Conservation (phyloP, 2,797 vertebrate species). For the Onychomys torridus region DNA sequence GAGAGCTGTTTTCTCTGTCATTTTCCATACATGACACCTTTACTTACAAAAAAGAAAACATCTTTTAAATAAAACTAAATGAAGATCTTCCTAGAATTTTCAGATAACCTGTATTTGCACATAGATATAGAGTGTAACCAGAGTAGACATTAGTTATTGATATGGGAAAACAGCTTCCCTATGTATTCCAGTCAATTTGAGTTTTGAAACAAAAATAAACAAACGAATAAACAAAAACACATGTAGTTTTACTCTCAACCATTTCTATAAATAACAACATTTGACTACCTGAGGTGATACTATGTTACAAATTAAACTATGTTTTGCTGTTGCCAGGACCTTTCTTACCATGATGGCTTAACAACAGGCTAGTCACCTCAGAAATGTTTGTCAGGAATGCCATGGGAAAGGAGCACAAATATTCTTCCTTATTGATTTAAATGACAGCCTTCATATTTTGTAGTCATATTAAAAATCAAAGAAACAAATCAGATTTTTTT, state of each 20-base stretch:
- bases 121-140: background rate
- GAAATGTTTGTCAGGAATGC: constrained; percentile 1
- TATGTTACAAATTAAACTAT: constrained; percentile 18
- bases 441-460: background rate
- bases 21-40: background rate
- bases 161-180: background rate
- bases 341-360: background rate
- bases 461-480: background rate
- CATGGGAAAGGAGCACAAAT: background rate
- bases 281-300: background rate
- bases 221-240: background rate
- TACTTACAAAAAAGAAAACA: constrained; percentile 35
- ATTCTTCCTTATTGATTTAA: constrained; percentile 26
- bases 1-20: constrained; percentile 45
- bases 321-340: background rate
- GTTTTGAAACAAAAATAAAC: background rate
- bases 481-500: background rate
- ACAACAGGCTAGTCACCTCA: background rate
- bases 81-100: constrained; percentile 30
- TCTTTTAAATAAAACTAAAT: background rate
- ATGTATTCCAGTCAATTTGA: background rate
- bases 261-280: background rate
- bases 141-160: background rate
- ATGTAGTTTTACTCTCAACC: background rate
- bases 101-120: background rate